Percentiles rank a stretch among this genome's conserved stretches.
These are phyloP conservation scores for Rachycentron canadum DNA, from an alignment of 2,797 vertebrate genomes.

Conservation along the genomic window DNA sequence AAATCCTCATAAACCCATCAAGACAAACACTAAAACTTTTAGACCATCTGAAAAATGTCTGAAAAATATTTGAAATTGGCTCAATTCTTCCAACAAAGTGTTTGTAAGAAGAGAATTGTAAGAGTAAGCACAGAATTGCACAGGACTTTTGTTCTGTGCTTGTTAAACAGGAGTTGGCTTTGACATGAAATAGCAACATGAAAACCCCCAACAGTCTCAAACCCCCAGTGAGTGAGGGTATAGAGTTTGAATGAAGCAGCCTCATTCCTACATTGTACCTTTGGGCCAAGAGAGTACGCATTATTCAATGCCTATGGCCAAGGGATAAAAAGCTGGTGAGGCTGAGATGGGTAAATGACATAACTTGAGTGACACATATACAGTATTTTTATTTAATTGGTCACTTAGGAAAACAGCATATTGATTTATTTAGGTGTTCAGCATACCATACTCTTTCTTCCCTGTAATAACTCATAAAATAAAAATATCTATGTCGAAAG, in stretches of 20 bases:
- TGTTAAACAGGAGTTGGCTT: constrained; percentile 49
- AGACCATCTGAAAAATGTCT: constrained; percentile 18
- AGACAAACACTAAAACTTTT: constrained; percentile 38
- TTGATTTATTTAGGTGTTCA: constrained; percentile 26
- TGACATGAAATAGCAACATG: constrained; percentile 51
- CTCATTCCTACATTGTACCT: constrained; percentile 29
- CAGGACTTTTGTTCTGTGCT: neutral
- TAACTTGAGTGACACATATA: constrained; percentile 3
- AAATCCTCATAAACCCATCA: constrained; percentile 31
- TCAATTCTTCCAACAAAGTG: constrained; percentile 41
- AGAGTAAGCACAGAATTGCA: constrained; percentile 5
- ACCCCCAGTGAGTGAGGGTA: constrained; percentile 46
- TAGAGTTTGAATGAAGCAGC: constrained; percentile 58
- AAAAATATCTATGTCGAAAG: neutral
- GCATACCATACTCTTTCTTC: neutral
- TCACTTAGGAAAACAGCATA: constrained; percentile 35
- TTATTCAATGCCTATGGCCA: constrained; percentile 53
- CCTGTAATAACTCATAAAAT: constrained; percentile 13
- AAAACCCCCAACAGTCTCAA: constrained; percentile 42
- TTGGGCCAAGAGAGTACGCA: constrained; percentile 32
- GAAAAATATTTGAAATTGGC: constrained; percentile 14
- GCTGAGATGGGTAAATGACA: constrained; percentile 39
- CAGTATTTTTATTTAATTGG: constrained; percentile 37
- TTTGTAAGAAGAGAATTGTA: constrained; percentile 31
- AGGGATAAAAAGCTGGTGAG: constrained; percentile 45